Evolutionary conservation across 2,113 vertebrate genomes (phyloP), one percentile per base, ranked within the genome.

Genomic region (Atlantisia rogersi): DNA sequence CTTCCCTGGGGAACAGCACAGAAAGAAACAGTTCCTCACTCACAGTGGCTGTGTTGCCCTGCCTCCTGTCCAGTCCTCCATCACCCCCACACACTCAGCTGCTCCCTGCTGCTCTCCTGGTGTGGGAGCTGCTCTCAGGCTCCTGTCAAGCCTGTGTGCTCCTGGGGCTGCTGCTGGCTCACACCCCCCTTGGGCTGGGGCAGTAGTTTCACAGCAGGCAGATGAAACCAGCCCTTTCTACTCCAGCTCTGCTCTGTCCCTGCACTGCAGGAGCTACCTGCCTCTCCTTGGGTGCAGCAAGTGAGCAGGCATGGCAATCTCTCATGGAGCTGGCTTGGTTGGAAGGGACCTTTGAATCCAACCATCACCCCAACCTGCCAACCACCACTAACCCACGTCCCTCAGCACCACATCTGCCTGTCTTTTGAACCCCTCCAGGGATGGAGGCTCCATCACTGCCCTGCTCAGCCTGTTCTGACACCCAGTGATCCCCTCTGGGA

Each of bases 41-140:
- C 14, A 16, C 24, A 37, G 7, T n/a, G 1, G 9, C 31, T 8
- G 0, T 22, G 6, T 15, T 24, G 52, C 46, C 32, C 37, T 60
- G 52, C 29, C 29, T 65, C 21, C 0, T 29, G 4, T 21, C 15
- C 42, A 26, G 22, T 48, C 44, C 53, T 82, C 20, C n/a, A 4
- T 67, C 52, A 10, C n/a, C 52, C 35, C 35, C 35, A 35, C 44
- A 3, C 11, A 3, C 4, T 31, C 9, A 44, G 31, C 50, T 17
- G 28, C 7, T 24, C 13, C 6, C 1, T 18, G 44, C 67, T 37
- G n/a, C 12, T 58, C 19, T 37, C 13, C 55, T 13, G 48, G 16
- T 17, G 4, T 1, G 13, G 59, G 75, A 52, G 32, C 5, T 60
- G 59, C 59, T 78, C 21, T 73, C 55, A 5, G 52, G 9, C 68